Evolutionary conservation across 92 coral and sea anemone genomes (phyloP), one percentile per base, ranked within the genome.

Genomic region (Micromussa lordhowensis): DNA sequence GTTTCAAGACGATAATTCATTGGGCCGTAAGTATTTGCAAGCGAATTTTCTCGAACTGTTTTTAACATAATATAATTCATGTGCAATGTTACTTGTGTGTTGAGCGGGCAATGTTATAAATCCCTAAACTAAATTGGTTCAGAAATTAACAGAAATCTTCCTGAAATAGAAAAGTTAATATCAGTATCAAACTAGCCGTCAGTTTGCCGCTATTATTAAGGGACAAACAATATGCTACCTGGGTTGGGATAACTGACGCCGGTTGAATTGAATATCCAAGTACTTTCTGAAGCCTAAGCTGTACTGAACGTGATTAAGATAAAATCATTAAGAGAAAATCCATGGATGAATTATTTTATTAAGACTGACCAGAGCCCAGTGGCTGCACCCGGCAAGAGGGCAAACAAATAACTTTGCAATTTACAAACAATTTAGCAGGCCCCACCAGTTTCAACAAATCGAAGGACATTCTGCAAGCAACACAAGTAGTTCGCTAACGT

Each of bases 241-340:
- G 10, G 31, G 73, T 24, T 32, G n/a, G 55, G 73, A 36, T 2
- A 34, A 15, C 34, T 63, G 87, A 40, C 81, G 81, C 72, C 88
- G 72, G 59, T n/a, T 54, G 88, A 84, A 84, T 84, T 82, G 86
- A 82, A 82, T 82, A 82, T 82, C 12, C 58, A 82, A 82, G 78
- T 70, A 32, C 48, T 69, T 82, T 70, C 51, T 82, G 61, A 44
- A 31, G 19, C 14, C 48, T 82, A 30, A 82, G 30, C 86, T 38
- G 77, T 2, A 31, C 10, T 68, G 64, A 36, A 68, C 13, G 78
- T 49, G 78, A 82, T 48, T 51, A 44, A 51, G 73, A 21, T 13
- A 69, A 70, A 57, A 81, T 81, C 44, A 75, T 21, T 5, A 24
- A 75, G 51, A 75, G 38, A 35, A 75, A 68, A 48, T 49, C 48